Conservation (phyloP, 2,113 vertebrate species). For the Pogona vitticeps region DNA sequence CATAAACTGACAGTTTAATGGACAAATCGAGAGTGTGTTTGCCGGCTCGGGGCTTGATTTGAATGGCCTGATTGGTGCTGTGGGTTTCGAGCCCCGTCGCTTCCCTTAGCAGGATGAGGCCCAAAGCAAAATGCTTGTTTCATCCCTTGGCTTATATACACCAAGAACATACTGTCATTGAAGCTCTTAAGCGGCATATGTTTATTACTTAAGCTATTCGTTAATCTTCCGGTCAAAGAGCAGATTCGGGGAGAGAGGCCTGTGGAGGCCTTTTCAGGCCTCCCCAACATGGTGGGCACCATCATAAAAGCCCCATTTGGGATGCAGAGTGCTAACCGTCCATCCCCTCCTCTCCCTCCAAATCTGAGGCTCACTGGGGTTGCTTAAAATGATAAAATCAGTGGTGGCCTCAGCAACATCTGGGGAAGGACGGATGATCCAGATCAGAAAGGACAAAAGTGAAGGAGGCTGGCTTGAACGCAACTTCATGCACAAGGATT, state of each 20-base stretch:
- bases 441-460: no score
- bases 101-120: not conserved
- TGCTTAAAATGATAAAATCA: no score
- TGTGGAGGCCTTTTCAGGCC: not conserved
- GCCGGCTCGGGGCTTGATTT: not conserved
- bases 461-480: no score
- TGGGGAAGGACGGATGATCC: no score
- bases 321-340: not conserved
- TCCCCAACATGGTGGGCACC: conserved; percentile 29
- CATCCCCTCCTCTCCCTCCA: no score
- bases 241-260: conserved; percentile 48
- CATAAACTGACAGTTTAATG: no score
- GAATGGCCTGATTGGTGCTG: not conserved
- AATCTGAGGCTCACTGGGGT: no score
- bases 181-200: not conserved
- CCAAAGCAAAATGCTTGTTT: not conserved
- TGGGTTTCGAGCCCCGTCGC: no score
- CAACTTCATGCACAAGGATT: no score
- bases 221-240: conserved; percentile 12
- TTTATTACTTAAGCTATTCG: not conserved
- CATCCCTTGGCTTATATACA: not conserved
- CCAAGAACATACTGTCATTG: not conserved
- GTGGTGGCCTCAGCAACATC: no score
- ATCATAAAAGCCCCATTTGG: conserved; percentile 51
- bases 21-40: not conserved